A percentile compares a stretch with the other conserved stretches of the same genome.
Conservation (phyloP, 2,888 invertebrate genomes). For the Macroteleia sp. region DNA sequence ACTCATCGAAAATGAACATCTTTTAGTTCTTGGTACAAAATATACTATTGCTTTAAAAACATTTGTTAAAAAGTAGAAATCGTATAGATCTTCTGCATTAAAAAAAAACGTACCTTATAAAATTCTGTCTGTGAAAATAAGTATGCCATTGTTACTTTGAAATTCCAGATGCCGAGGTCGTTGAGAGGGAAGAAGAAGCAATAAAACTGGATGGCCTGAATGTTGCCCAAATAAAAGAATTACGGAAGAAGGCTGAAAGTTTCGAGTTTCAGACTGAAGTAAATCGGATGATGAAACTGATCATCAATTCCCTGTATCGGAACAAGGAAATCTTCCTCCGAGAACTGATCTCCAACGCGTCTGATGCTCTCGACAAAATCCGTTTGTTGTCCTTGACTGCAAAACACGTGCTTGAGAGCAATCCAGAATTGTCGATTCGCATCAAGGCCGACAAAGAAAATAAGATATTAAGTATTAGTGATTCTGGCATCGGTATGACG, state of each 20-base stretch:
- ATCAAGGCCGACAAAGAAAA: constrained; percentile 94
- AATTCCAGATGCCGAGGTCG: constrained; percentile 92
- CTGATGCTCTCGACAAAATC: constrained; percentile 99
- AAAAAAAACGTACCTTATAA: no score
- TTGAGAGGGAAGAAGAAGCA: constrained; percentile 97
- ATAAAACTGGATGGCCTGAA: constrained; percentile 97
- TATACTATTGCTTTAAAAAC: no score
- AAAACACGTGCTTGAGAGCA: constrained; percentile 90
- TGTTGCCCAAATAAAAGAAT: constrained; percentile 96
- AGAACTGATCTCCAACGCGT: constrained; percentile 99
- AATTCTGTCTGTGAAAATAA: no score
- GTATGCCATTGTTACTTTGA: no score
- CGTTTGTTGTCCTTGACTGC: constrained; percentile 96
- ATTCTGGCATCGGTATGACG: constrained; percentile 99
- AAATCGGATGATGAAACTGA: constrained; percentile 99
- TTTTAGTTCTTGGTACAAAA: no score
- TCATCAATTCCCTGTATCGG: constrained; percentile 99
- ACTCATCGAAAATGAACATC: no score
- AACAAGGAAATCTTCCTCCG: constrained; percentile 99
- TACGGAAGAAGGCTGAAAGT: constrained; percentile 94
- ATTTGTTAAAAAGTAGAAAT: no score
- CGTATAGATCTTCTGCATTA: no score
- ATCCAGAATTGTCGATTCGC: constrained; percentile 93
- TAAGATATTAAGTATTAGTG: constrained; percentile 95
- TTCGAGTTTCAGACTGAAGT: constrained; percentile 98